Evolutionary conservation across 2,888 invertebrate genomes (phyloP).

Genomic region (Pseudolycoriella hygida): DNA sequence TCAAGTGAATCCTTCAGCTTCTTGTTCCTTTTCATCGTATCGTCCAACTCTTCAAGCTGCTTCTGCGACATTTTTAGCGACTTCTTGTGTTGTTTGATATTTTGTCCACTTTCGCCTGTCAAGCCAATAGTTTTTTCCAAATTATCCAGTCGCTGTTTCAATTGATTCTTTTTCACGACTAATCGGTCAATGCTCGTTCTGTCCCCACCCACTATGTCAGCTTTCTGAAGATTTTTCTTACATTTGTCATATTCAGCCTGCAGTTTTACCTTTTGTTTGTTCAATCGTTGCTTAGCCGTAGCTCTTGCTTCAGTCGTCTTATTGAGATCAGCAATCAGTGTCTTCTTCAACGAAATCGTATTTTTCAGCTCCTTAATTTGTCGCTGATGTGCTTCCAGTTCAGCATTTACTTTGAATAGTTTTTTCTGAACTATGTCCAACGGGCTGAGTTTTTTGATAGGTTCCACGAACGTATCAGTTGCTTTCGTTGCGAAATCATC

Average conservation of each 20-base stretch:
- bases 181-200: conserved; percentile 27
- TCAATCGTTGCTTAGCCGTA: conserved; percentile 38
- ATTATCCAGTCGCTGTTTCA: conserved; percentile 34
- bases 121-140: conserved; percentile 36
- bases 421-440: conserved; percentile 23
- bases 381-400: conserved; percentile 46
- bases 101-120: conserved; percentile 42
- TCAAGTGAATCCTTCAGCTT: conserved; percentile 51
- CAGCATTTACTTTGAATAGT: conserved; percentile 26
- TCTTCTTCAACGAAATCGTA: conserved; percentile 54
- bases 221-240: conserved; percentile 35
- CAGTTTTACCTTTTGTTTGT: conserved; percentile 42
- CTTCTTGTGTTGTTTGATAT: conserved; percentile 52
- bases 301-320: conserved; percentile 38
- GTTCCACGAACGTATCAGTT: conserved; percentile 14
- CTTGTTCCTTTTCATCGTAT: conserved; percentile 54
- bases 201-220: conserved; percentile 30
- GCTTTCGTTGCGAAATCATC: not conserved
- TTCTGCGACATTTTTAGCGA: conserved; percentile 57
- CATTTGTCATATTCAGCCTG: conserved; percentile 41
- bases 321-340: conserved; percentile 49
- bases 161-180: conserved; percentile 29
- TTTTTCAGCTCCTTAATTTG: conserved; percentile 51
- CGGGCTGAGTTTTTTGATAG: conserved; percentile 17
- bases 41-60: conserved; percentile 55